These are phyloP conservation scores for Cyrtonyx montezumae DNA, from an alignment of 2,113 vertebrate species.

Conservation along the genomic window DNA sequence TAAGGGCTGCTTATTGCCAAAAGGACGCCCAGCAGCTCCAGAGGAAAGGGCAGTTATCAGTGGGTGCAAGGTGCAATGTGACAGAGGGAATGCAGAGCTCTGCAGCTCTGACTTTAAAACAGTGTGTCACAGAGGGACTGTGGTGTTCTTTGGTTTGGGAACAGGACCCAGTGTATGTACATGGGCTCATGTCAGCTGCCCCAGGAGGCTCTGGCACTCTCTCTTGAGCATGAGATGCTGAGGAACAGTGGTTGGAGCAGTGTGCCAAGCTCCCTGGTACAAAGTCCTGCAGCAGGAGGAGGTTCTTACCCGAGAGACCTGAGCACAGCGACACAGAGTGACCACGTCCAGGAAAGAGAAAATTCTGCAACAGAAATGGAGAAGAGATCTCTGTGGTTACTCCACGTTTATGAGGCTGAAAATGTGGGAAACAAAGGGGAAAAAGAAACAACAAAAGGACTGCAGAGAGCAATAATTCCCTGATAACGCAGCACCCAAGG, in stretches of 20 bases:
- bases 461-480: background rate
- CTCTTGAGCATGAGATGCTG: background rate
- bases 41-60: background rate
- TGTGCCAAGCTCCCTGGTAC: background rate
- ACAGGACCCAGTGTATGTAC: background rate
- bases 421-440: background rate
- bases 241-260: background rate
- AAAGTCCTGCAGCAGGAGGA: background rate
- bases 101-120: background rate
- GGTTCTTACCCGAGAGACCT: conserved; percentile 95
- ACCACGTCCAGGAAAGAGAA: conserved; percentile 99
- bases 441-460: background rate
- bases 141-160: accelerated
- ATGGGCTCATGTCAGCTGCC: background rate
- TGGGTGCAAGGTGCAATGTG: background rate
- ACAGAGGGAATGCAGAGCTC: accelerated
- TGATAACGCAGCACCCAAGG: too few species aligned
- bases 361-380: conserved; percentile 84
- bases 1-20: accelerated
- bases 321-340: conserved; percentile 98
- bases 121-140: background rate
- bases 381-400: background rate
- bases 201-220: background rate
- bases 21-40: background rate
- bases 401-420: background rate